Percentiles rank a stretch among this genome's conserved stretches.
phyloP scores from a whole-genome alignment of 1,140 invertebrate genomes.

The Papilio polytes region DNA sequence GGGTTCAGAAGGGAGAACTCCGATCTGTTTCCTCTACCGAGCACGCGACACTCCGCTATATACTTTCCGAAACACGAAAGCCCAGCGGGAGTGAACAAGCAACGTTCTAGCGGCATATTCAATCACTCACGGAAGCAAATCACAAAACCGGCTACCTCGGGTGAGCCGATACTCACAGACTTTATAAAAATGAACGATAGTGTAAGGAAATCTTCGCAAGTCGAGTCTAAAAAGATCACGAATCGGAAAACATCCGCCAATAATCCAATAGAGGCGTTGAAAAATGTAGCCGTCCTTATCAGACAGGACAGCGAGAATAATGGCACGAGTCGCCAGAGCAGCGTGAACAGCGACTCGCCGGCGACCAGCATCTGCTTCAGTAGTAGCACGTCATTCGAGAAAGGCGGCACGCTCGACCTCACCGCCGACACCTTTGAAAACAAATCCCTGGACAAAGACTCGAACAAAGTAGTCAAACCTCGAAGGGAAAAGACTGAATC shows the following conservation, averaged over 20 bases:
- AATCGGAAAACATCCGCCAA: constrained; percentile 56
- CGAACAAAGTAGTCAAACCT: constrained; percentile 81
- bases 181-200: constrained; percentile 87
- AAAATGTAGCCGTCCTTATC: constrained; percentile 73
- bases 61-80: constrained; percentile 83
- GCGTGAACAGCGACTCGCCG: constrained; percentile 73
- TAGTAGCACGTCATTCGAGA: constrained; percentile 63
- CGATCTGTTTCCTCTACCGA: constrained; percentile 89
- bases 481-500: constrained; percentile 94
- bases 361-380: constrained; percentile 73
- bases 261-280: constrained; percentile 75
- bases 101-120: constrained; percentile 87
- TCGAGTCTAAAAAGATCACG: constrained; percentile 53
- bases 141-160: constrained; percentile 82
- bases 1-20: constrained; percentile 93
- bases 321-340: constrained; percentile 66
- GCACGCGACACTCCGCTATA: constrained; percentile 90
- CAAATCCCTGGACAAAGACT: constrained; percentile 47
- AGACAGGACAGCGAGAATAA: constrained; percentile 70
- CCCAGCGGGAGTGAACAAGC: constrained; percentile 77
- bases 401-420: constrained; percentile 65
- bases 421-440: constrained; percentile 65
- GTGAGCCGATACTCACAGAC: constrained; percentile 89
- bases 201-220: constrained; percentile 68
- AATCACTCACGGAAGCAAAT: constrained; percentile 85